These are phyloP conservation scores for Folsomia candida DNA, from an alignment of 2,888 invertebrate species.

Conservation along the genomic window DNA sequence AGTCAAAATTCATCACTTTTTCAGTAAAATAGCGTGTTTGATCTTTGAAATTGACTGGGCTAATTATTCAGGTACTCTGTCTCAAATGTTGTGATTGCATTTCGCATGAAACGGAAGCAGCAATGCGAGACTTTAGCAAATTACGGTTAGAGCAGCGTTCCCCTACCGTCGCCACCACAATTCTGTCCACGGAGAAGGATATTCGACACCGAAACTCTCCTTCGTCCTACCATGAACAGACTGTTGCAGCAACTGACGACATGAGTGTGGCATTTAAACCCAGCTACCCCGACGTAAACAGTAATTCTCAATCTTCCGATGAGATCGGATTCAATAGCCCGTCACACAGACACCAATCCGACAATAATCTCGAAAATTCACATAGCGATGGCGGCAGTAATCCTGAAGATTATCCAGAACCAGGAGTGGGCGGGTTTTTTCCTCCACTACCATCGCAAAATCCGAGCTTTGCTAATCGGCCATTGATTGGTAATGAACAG, in stretches of 20 bases:
- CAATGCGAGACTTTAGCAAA: conserved; percentile 12
- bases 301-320: background rate
- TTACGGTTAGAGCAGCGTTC: conserved; percentile 5
- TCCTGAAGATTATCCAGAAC: background rate
- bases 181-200: background rate
- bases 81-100: background rate
- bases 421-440: background rate
- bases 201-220: background rate
- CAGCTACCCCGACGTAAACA: background rate
- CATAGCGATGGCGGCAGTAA: background rate
- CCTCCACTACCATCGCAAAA: background rate
- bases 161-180: background rate
- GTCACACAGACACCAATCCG: background rate
- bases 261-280: background rate
- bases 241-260: background rate
- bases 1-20: too few relatives aligned
- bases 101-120: background rate
- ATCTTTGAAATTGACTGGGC: too few relatives aligned
- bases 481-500: background rate
- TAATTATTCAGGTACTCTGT: too few relatives aligned
- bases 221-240: background rate
- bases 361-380: background rate
- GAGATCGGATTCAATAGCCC: background rate
- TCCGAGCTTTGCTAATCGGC: background rate
- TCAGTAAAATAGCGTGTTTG: too few relatives aligned